Percentiles rank a stretch among this genome's conserved stretches.
phyloP scores from a whole-genome alignment of 2,797 vertebrate species.

The Synanceia verrucosa region DNA sequence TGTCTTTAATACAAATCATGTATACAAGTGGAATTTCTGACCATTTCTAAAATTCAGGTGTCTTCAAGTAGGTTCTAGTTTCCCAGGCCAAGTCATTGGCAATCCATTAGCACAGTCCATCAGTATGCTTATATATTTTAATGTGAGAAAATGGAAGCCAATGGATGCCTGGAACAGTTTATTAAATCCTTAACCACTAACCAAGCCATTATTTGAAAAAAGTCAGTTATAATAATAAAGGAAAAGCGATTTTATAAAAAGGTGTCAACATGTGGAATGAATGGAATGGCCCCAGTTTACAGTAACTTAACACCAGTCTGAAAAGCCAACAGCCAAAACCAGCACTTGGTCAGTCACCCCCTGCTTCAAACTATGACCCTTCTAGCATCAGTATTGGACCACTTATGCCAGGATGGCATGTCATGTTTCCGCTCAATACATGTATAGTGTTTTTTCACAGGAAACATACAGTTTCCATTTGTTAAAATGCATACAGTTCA shows the following conservation, averaged over 20 bases:
- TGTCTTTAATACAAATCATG: background rate
- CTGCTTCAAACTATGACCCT: background rate
- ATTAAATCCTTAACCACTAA: background rate
- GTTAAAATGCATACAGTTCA: rapidly evolving
- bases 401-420: background rate
- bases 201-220: background rate
- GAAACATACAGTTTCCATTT: too few species aligned
- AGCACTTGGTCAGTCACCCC: background rate
- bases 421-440: background rate
- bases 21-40: background rate
- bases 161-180: background rate
- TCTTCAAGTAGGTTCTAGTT: too few species aligned
- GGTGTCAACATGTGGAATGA: background rate
- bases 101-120: background rate
- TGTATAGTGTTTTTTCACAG: background rate
- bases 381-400: background rate
- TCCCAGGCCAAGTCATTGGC: background rate
- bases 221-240: background rate
- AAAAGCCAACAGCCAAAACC: background rate
- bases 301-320: background rate
- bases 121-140: background rate
- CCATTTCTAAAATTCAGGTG: background rate
- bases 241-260: background rate
- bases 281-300: background rate
- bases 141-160: background rate